phyloP scores from a whole-genome alignment of 2,888 invertebrate genomes.

The Meliscaeva auricollis region DNA sequence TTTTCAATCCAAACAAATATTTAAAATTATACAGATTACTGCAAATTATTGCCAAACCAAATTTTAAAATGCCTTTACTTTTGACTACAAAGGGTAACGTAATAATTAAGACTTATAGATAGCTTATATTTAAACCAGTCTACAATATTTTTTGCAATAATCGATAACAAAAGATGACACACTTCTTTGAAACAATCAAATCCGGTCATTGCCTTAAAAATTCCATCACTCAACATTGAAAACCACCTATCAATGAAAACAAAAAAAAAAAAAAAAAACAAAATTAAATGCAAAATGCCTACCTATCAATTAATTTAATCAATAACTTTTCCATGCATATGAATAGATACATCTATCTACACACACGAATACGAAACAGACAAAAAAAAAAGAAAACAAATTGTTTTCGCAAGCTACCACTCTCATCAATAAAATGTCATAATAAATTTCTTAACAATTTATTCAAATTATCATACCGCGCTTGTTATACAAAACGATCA shows the following conservation, averaged over 20 bases:
- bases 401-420: slow-evolving; percentile 33
- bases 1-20: neutral
- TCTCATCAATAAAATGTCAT: slow-evolving; percentile 45
- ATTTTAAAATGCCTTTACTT: neutral
- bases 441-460: slow-evolving; percentile 72
- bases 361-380: neutral
- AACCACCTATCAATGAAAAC: neutral
- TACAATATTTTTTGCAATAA: slow-evolving; percentile 26
- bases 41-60: slow-evolving; percentile 13
- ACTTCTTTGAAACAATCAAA: slow-evolving; percentile 14
- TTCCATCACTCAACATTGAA: slow-evolving; percentile 19
- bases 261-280: neutral
- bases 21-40: neutral
- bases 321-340: slow-evolving; percentile 44
- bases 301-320: slow-evolving; percentile 35
- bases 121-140: slow-evolving; percentile 6
- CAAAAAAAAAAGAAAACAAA: slow-evolving; percentile 34
- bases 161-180: slow-evolving; percentile 45
- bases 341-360: neutral
- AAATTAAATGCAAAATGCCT: slow-evolving; percentile 30
- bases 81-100: neutral
- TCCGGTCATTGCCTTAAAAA: slow-evolving; percentile 37
- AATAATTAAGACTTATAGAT: neutral
- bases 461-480: slow-evolving; percentile 58
- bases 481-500: slow-evolving; percentile 65